Conservation (phyloP, 1,140 invertebrate species). For the Zaprionus capensis region DNA sequence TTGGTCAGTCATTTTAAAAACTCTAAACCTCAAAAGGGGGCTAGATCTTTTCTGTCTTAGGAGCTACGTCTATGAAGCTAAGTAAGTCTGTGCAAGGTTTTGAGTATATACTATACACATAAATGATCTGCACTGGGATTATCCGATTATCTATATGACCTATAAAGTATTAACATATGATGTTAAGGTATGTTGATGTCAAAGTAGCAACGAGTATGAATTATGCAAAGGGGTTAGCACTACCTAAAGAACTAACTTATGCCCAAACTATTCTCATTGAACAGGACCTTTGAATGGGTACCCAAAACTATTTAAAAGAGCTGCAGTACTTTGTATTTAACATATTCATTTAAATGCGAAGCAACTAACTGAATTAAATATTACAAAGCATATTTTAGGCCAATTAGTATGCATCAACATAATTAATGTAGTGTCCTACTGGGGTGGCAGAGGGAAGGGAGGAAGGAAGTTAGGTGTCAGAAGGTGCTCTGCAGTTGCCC, state of each 20-base stretch:
- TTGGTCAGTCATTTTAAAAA: too few species aligned
- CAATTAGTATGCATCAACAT: neutral
- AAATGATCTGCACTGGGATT: neutral
- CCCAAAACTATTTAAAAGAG: neutral
- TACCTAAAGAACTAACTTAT: too few species aligned
- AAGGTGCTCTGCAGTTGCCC: neutral
- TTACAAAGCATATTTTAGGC: neutral
- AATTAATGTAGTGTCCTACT: neutral
- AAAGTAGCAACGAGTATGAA: too few species aligned
- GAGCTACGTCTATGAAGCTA: too few species aligned
- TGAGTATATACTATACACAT: neutral
- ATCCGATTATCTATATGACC: neutral
- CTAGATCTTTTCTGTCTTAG: too few species aligned
- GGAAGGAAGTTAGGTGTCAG: neutral
- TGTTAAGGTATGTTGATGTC: too few species aligned
- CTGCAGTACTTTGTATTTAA: neutral
- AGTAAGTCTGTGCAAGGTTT: neutral
- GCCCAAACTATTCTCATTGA: too few species aligned
- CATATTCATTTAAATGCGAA: neutral
- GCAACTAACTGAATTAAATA: neutral
- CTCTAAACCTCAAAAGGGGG: too few species aligned
- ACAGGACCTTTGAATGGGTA: too few species aligned
- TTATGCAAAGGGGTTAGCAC: too few species aligned
- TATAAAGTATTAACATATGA: too few species aligned
- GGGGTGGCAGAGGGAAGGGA: neutral